Evolutionary conservation across 2,113 vertebrate genomes (phyloP), one percentile per base, ranked within the genome.

Genomic region (Callipepla squamata): DNA sequence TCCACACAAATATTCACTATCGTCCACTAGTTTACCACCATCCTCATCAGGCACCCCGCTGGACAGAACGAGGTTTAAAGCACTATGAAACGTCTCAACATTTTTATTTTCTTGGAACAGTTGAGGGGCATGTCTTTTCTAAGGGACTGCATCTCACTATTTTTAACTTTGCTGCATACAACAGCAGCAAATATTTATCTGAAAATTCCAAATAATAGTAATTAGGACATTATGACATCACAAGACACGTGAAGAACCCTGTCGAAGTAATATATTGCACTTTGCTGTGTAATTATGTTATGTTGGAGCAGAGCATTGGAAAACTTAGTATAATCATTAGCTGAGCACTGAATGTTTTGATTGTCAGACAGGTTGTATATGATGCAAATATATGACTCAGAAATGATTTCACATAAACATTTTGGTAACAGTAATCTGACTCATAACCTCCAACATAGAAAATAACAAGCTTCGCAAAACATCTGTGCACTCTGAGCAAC

Each of bases 311-410:
- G 91, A 96, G 88, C 51, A 81, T 95, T 97, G 98, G 98, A 98
- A 98, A 98, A 98, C 96, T 97, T 76, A 92, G 83, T 97, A 97
- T 97, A 97, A 97, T 95, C 95, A 97, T 97, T 97, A 97, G 97
- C 95, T 68, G 90, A 97, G 97, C 13, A 1, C 96, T 96, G 86
- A 98, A 97, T 98, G 98, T 98, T 98, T 98, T 98, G 97, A 98
- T 97, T 98, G 97, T 98, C 97, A 98, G 96, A 97, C 97, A 98
- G 97, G 98, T 98, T 98, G 97, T 97, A 98, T 97, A 97, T 98
- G 97, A 97, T 98, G 98, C 97, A 98, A 98, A 98, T 97, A 97
- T 97, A 97, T 98, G 98, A 98, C 97, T 98, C 98, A 98, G 97
- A 98, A 97, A 97, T 98, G 97, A 98, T 98, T 98, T 98, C 98